These are phyloP conservation scores for Pollenia amentaria DNA, from an alignment of 2,888 invertebrate species.

Conservation along the genomic window DNA sequence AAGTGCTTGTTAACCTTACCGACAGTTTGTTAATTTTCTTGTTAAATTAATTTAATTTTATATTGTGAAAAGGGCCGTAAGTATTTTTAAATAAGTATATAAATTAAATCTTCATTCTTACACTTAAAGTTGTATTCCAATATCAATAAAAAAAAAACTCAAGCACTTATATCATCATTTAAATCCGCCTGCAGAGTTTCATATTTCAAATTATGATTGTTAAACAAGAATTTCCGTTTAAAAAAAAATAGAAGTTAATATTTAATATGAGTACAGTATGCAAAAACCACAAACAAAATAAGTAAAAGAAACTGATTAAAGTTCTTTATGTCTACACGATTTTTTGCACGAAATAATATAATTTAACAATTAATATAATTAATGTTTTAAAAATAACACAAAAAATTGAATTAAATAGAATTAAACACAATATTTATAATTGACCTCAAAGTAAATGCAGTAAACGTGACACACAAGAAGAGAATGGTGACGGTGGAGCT, in stretches of 20 bases:
- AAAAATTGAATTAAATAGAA: constrained; percentile 36
- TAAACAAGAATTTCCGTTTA: constrained; percentile 58
- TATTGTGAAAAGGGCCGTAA: too few species aligned
- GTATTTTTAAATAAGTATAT: background rate
- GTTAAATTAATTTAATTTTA: too few species aligned
- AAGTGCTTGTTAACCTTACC: too few species aligned
- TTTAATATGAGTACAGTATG: background rate
- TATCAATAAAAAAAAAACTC: background rate
- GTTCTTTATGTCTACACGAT: constrained; percentile 63
- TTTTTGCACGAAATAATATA: constrained; percentile 70
- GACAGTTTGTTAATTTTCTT: too few species aligned
- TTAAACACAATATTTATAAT: constrained; percentile 62
- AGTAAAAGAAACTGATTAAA: constrained; percentile 24
- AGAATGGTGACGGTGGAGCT: constrained; percentile 45
- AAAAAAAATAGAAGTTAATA: background rate
- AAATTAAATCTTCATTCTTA: constrained; percentile 1
- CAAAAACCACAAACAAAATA: constrained; percentile 25
- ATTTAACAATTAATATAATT: constrained; percentile 74
- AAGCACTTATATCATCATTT: constrained; percentile 20
- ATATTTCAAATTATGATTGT: constrained; percentile 50
- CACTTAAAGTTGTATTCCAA: background rate
- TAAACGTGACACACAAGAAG: constrained; percentile 72
- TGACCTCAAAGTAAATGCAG: constrained; percentile 72
- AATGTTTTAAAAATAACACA: constrained; percentile 60
- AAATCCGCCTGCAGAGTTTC: constrained; percentile 62